Evolutionary conservation across 2,888 invertebrate genomes (phyloP), one percentile per base, ranked within the genome.

Genomic region (Acanthosepion pharaonis): DNA sequence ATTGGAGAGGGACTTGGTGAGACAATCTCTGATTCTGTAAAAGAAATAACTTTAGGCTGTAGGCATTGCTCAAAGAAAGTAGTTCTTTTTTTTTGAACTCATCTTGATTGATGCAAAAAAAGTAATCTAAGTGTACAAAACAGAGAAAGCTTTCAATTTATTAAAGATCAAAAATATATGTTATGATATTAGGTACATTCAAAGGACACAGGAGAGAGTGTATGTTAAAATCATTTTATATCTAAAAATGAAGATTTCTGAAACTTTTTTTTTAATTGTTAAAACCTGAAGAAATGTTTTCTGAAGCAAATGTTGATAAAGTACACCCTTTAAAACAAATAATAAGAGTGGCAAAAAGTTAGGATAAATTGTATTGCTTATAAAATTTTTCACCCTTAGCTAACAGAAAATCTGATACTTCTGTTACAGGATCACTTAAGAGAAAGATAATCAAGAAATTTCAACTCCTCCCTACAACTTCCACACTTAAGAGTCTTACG

Each of bases 1-100:
- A 95, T 94, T 11, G 96, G 96, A 18, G 96, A 96, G 92, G 96
- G 96, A 25, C 95, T 95, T 55, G 96, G 96, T 49, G 96, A 96
- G 25, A 95, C 94, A 25, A 95, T 94, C 55, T 95, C 95, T 48
- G 95, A 95, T 95, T 95, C 96, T 96, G 95, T 94, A 96, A 96
- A 18, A 78, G 8, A 78, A 78, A n/a, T 9, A n/a, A 78, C 3
- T n/a, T 3, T 1, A n/a, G 33, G 11, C 5, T 78, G 78, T 11
- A 78, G 11, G 11, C 2, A 15, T 15, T 11, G n/a, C 33, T 33
- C 1, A 78, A n/a, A 78, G n/a, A n/a, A 78, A 78, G 9, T 78
- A 78, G 9, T 78, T 5, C 8, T n/a, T 33, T 78, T n/a, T 33
- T n/a, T 78, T 78, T 78, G 11, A 59, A 59, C 55, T 55, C 55